Evolutionary conservation across 1,140 invertebrate genomes (phyloP).

Genomic region (Penaeus chinensis): DNA sequence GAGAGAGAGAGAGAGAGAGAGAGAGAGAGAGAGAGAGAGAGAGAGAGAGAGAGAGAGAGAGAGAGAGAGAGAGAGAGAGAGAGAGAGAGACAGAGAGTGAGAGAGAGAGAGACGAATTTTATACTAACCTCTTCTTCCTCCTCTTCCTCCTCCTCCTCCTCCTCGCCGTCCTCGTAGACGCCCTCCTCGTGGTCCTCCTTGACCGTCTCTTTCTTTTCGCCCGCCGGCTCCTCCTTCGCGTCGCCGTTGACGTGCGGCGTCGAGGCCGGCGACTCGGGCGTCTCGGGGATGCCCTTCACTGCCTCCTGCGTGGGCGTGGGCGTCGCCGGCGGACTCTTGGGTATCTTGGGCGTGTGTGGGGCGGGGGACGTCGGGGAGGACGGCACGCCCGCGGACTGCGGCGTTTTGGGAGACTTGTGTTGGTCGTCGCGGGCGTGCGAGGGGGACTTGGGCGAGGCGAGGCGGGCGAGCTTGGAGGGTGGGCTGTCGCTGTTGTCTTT

Average conservation of each 20-base stretch:
- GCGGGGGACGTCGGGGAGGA: slow-evolving; percentile 31
- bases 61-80: too few species aligned
- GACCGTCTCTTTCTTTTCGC: slow-evolving; percentile 23
- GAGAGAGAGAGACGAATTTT: too few species aligned
- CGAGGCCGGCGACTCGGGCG: slow-evolving; percentile 13
- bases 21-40: too few species aligned
- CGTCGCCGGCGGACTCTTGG: slow-evolving; percentile 30
- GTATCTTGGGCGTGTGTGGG: slow-evolving; percentile 39
- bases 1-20: too few species aligned
- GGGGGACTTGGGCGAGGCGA: slow-evolving; percentile 56
- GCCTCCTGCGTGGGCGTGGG: background rate
- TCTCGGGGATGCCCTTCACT: slow-evolving; percentile 19
- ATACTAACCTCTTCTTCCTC: background rate
- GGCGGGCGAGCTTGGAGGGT: slow-evolving; percentile 48
- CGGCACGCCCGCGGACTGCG: slow-evolving; percentile 31
- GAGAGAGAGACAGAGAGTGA: too few species aligned
- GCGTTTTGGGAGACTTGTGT: slow-evolving; percentile 48
- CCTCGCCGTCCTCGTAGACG: slow-evolving; percentile 38
- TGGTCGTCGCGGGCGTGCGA: slow-evolving; percentile 43
- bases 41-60: too few species aligned
- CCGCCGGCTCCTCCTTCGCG: slow-evolving; percentile 23
- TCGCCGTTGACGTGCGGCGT: slow-evolving; percentile 16
- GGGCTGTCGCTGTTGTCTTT: slow-evolving; percentile 42
- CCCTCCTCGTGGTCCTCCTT: slow-evolving; percentile 59
- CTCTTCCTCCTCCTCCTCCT: slow-evolving; percentile 21